phyloP scores from a whole-genome alignment of 2,797 vertebrate species.

The Urocyon cinereoargenteus region DNA sequence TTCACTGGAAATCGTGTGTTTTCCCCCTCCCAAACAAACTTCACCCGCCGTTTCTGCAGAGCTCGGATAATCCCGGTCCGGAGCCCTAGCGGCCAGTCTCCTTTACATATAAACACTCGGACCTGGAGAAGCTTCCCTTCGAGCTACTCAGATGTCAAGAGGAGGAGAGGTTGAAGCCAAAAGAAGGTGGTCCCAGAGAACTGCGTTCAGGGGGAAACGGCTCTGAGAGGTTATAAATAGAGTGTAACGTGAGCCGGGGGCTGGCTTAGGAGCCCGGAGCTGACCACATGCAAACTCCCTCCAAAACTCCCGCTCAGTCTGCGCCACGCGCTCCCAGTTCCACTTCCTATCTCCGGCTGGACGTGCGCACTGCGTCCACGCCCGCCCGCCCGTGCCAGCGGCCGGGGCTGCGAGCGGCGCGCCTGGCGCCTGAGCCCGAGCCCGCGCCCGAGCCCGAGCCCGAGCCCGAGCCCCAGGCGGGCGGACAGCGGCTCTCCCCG shows the following conservation, averaged over 20 bases:
- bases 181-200: conserved; percentile 95
- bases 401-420: not conserved
- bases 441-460: too few relatives aligned
- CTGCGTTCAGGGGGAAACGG: conserved; percentile 93
- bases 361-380: not conserved
- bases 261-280: conserved; percentile 95
- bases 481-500: not conserved
- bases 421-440: not conserved
- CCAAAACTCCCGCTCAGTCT: conserved; percentile 89
- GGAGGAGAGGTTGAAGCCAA: conserved; percentile 89
- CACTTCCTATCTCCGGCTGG: conserved; percentile 66
- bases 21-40: not conserved
- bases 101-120: conserved; percentile 82
- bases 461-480: too few relatives aligned
- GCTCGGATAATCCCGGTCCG: conserved; percentile 43
- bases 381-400: not conserved
- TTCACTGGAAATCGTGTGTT: conserved; percentile 50
- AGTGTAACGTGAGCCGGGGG: conserved; percentile 99
- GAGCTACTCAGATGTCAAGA: conserved; percentile 93
- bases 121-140: conserved; percentile 90
- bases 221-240: conserved; percentile 99
- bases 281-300: conserved; percentile 96
- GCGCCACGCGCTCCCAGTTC: conserved; percentile 77
- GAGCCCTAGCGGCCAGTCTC: conserved; percentile 86
- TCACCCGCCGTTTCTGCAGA: not conserved